Evolutionary conservation across 2,113 vertebrate species (phyloP).

Genomic region (Lonchura striata): DNA sequence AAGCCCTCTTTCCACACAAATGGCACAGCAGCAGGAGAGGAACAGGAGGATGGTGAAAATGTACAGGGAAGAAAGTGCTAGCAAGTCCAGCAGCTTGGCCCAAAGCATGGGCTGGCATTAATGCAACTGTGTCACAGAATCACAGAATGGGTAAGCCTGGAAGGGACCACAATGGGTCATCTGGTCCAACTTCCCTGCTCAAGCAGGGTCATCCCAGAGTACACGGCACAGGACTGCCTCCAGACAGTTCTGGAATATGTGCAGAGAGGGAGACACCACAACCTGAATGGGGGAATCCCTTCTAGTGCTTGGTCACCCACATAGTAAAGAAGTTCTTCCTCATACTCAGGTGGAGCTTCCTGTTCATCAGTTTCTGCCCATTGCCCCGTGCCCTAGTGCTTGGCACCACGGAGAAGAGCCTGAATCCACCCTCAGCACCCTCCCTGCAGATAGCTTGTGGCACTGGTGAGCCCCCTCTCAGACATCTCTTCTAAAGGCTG

Average conservation of each 20-base stretch:
- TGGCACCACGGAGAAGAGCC: background rate
- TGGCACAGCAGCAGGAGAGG: background rate
- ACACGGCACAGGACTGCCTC: background rate
- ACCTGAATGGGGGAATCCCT: background rate
- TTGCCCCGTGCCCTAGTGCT: rapidly evolving
- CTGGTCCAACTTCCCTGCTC: background rate
- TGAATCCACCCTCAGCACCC: background rate
- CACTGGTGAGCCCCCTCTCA: background rate
- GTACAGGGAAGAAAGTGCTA: background rate
- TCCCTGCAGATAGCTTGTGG: background rate
- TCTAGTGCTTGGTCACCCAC: background rate
- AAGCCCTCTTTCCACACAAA: background rate
- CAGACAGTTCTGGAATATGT: background rate
- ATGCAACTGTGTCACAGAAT: background rate
- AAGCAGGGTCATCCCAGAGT: background rate
- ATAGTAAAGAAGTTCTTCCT: background rate
- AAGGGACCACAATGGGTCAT: background rate
- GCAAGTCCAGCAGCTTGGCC: background rate
- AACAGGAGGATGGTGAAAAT: background rate
- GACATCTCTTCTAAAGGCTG: rapidly evolving
- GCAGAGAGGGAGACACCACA: background rate
- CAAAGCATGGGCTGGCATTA: background rate
- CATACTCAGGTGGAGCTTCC: background rate
- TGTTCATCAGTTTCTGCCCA: background rate
- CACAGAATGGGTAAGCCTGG: background rate